A percentile compares a stretch with the other conserved stretches of the same genome.
Conservation (phyloP, 2,888 invertebrate genomes). For the Pegoplata infirma region DNA sequence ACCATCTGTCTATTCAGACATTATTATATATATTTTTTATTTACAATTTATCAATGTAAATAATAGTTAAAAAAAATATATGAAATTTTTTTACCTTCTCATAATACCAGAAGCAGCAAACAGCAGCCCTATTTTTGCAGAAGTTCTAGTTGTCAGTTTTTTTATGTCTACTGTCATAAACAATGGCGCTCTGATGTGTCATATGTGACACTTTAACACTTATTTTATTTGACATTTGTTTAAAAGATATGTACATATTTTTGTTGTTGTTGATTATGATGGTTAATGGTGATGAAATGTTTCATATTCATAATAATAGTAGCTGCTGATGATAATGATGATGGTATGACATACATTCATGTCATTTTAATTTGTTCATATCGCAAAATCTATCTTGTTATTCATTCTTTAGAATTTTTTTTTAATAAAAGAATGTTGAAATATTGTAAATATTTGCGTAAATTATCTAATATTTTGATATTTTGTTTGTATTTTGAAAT, state of each 20-base stretch:
- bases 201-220: conserved; percentile 45
- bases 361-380: conserved; percentile 15
- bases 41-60: background rate
- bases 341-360: conserved; percentile 20
- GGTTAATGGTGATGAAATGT: conserved; percentile 36
- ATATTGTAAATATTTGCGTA: conserved; percentile 40
- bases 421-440: background rate
- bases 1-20: conserved; percentile 34
- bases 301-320: conserved; percentile 13
- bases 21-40: conserved; percentile 25
- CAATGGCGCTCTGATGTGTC: conserved; percentile 55
- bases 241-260: too few relatives aligned
- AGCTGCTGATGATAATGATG: too few relatives aligned
- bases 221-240: conserved; percentile 16
- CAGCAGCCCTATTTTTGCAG: conserved; percentile 23
- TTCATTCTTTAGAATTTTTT: background rate
- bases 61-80: too few relatives aligned
- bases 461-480: conserved; percentile 36
- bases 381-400: conserved; percentile 27
- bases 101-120: background rate
- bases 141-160: conserved; percentile 20
- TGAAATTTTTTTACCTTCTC: too few relatives aligned
- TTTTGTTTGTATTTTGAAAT: conserved; percentile 7
- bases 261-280: conserved; percentile 22
- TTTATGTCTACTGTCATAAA: conserved; percentile 36